Conservation (phyloP, 2,113 vertebrate species). For the Synodontis membranacea region DNA sequence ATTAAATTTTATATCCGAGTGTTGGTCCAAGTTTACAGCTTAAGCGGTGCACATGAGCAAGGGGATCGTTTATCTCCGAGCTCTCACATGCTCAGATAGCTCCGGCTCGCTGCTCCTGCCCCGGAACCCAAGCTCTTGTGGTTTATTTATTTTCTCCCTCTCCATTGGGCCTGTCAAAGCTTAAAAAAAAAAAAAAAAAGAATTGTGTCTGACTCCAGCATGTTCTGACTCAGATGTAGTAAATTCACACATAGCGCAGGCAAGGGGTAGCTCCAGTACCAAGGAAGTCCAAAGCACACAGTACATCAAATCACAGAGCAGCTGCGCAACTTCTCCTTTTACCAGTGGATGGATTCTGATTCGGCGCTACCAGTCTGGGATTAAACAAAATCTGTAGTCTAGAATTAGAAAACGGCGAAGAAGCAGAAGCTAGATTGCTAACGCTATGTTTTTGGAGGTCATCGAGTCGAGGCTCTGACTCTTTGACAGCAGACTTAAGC, state of each 20-base stretch:
- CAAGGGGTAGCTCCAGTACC: too few species aligned
- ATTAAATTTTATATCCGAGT: slow-evolving; percentile 3
- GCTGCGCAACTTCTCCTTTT: not conserved
- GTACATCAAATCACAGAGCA: too few species aligned
- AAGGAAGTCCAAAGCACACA: not conserved
- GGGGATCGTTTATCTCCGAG: not conserved
- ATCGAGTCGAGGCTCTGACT: not conserved
- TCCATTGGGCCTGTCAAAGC: slow-evolving; percentile 46
- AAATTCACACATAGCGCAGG: too few species aligned
- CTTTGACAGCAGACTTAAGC: too few species aligned
- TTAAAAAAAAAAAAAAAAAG: slow-evolving; percentile 2
- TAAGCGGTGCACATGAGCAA: not conserved
- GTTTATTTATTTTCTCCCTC: too few species aligned
- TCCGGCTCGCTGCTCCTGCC: not conserved
- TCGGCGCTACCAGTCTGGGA: not conserved
- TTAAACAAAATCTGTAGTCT: not conserved
- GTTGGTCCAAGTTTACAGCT: slow-evolving; percentile 20
- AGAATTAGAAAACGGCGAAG: not conserved
- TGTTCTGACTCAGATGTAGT: too few species aligned
- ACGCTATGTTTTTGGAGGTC: too few species aligned
- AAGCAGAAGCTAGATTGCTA: not conserved
- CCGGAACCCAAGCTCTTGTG: not conserved
- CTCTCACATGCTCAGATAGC: slow-evolving; percentile 35
- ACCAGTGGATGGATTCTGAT: not conserved
- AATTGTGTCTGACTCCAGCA: not conserved